These are phyloP conservation scores for Berghia stephanieae DNA, from an alignment of 1,140 invertebrate species.

Conservation along the genomic window DNA sequence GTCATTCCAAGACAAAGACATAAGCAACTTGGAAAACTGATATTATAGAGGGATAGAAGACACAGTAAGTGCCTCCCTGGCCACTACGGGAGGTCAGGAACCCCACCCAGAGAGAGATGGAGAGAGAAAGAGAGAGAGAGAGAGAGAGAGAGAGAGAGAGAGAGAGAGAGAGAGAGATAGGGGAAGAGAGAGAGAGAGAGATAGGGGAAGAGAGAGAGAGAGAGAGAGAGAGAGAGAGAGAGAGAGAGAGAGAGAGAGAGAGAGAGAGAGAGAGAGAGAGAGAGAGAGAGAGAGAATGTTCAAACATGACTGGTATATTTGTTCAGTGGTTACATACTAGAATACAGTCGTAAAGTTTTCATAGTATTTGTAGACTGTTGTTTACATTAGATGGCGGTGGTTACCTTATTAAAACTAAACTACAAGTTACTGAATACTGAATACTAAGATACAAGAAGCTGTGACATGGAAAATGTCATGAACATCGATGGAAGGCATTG, in stretches of 20 bases:
- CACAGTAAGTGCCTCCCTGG: too few relatives aligned
- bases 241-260: neutral
- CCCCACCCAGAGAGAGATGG: slow-evolving; percentile 10
- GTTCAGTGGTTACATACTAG: too few relatives aligned
- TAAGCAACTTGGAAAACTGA: neutral
- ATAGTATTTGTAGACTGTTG: too few relatives aligned
- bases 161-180: neutral
- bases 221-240: neutral
- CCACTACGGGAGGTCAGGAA: too few relatives aligned
- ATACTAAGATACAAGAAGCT: too few relatives aligned
- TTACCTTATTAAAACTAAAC: too few relatives aligned
- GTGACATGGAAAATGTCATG: too few relatives aligned
- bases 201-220: neutral
- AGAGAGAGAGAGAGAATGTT: neutral
- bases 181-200: neutral
- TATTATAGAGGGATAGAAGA: too few relatives aligned
- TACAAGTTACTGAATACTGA: too few relatives aligned
- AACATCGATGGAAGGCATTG: too few relatives aligned
- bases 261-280: neutral
- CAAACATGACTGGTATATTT: neutral
- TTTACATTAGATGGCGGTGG: too few relatives aligned
- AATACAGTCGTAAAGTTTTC: too few relatives aligned
- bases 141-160: neutral
- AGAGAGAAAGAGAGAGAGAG: slow-evolving; percentile 12
- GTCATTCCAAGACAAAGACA: neutral